phyloP scores from a whole-genome alignment of 2,113 vertebrate species.

The Siniperca chuatsi region DNA sequence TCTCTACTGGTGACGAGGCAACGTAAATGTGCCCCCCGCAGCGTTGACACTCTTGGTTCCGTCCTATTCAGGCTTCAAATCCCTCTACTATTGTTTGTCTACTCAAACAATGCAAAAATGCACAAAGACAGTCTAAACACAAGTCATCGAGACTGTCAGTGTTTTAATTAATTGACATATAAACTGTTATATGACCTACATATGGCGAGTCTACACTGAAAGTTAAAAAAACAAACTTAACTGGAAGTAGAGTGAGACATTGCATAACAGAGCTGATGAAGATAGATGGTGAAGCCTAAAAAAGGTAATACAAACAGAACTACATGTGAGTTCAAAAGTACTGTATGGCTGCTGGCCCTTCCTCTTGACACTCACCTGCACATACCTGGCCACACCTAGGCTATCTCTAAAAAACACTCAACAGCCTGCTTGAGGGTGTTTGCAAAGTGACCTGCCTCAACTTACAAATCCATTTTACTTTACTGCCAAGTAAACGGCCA shows the following conservation, averaged over 20 bases:
- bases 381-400: not conserved
- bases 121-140: not conserved
- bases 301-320: not conserved
- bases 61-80: conserved; percentile 12
- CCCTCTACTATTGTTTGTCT: not conserved
- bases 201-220: not conserved
- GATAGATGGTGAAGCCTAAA: not conserved
- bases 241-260: not conserved
- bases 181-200: not conserved
- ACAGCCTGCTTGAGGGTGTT: not conserved
- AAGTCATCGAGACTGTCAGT: too few relatives aligned
- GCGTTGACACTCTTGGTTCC: conserved; percentile 36
- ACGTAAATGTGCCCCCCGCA: not conserved
- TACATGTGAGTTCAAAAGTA: not conserved
- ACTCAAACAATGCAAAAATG: not conserved
- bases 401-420: not conserved
- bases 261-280: not conserved
- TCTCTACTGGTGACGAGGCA: not conserved
- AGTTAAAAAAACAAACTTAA: not conserved
- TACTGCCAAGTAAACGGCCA: not conserved
- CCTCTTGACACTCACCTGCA: not conserved
- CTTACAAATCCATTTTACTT: not conserved
- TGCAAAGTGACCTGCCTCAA: not conserved
- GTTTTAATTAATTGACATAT: not conserved
- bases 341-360: not conserved